phyloP scores from a whole-genome alignment of 2,113 vertebrate genomes.

The Mirounga angustirostris region DNA sequence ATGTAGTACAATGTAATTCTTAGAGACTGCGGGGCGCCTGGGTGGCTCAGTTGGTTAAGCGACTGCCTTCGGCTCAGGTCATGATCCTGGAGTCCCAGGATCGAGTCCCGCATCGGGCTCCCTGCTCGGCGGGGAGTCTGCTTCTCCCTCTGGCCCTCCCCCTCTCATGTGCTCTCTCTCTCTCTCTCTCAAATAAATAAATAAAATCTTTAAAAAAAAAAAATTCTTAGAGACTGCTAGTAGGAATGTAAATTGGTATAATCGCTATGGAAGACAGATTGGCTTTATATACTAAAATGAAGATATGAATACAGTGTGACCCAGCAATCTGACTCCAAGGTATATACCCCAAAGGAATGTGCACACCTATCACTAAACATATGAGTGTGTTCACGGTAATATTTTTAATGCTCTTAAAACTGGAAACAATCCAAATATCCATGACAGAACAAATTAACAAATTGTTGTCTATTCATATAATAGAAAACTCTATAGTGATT shows the following conservation, averaged over 20 bases:
- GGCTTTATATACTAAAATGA: conserved; percentile 12
- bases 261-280: not conserved
- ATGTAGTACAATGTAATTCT: not conserved
- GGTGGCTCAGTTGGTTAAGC: too few species aligned
- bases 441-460: not conserved
- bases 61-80: too few species aligned
- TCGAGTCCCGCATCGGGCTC: too few species aligned
- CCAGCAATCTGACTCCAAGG: conserved; percentile 6
- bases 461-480: not conserved
- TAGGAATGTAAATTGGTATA: not conserved
- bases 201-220: too few species aligned
- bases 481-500: not conserved
- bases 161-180: too few species aligned
- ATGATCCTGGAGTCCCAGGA: too few species aligned
- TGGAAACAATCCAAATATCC: conserved; percentile 23
- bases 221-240: not conserved
- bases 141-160: too few species aligned
- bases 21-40: not conserved
- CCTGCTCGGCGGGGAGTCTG: too few species aligned
- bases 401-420: conserved; percentile 1
- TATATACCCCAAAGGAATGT: not conserved
- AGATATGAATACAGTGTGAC: not conserved
- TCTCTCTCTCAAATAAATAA: too few species aligned
- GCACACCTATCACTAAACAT: not conserved
- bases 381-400: not conserved